Evolutionary conservation across 2,888 invertebrate genomes (phyloP), one percentile per base, ranked within the genome.

Genomic region (Trachelus troglodyta): DNA sequence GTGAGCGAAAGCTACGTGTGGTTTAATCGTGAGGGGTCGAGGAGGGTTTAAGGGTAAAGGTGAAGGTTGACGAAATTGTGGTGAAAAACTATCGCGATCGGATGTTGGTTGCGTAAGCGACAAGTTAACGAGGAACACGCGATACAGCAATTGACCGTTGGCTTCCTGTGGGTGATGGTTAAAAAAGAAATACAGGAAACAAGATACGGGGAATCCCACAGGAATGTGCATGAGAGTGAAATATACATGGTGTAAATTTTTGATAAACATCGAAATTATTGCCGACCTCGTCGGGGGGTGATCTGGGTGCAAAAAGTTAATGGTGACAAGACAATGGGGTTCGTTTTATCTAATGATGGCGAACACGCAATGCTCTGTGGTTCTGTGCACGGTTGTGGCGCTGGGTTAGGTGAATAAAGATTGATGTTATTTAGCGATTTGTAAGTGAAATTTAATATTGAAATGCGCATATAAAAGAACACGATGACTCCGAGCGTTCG

Each of bases 401-500:
- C 23, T 56, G 56, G 2, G 2, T 56, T 23, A 23, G 23, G 9
- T 9, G 23, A 9, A 9, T 6, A 9, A 9, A 23, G 56, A 56
- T 23, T 2, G 4, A 56, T 3, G 9, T 56, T 9, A 56, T 1
- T 56, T 23, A 9, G 9, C 23, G 56, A 56, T 56, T 23, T 56
- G 23, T 56, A 23, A 56, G 56, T 56, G 23, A 56, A 56, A 56
- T 40, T 6, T 40, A 40, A 15, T 1, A 15, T 40, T 15, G 4
- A 15, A 15, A 40, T 9, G 23, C 23, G 15, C 56, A 2, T 9
- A 0, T 6, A 56, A 9, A 23, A 23, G 15, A 15, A 34, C 34
- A 34, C 15, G 31, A 75, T 40, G 75, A 77, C 68, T 75, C 77
- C 56, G 71, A 75, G 69, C 75, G 75, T 71, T 75, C 34, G 15